Evolutionary conservation across 2,888 invertebrate genomes (phyloP).

Genomic region (Drosophila borborema): DNA sequence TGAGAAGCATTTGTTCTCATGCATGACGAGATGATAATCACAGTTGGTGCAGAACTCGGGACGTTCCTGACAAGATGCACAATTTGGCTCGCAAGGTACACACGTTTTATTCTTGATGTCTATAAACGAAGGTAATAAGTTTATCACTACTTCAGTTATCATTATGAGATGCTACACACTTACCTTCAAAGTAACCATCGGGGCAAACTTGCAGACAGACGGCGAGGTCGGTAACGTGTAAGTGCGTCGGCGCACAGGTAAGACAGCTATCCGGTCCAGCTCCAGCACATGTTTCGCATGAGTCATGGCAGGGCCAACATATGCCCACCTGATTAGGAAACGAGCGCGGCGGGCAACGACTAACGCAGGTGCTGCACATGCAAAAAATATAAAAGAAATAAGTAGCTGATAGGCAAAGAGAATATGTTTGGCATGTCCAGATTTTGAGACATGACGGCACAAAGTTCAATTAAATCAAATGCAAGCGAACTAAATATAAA

Average conservation of each 20-base stretch:
- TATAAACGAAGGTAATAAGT: slow-evolving; percentile 55
- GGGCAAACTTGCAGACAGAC: slow-evolving; percentile 95
- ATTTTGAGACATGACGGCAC: neutral
- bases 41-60: slow-evolving; percentile 94
- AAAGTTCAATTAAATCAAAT: no score
- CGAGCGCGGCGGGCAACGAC: slow-evolving; percentile 93
- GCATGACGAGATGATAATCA: slow-evolving; percentile 94
- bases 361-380: slow-evolving; percentile 90
- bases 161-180: slow-evolving; percentile 54
- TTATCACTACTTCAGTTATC: neutral
- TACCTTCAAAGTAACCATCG: slow-evolving; percentile 94
- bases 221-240: slow-evolving; percentile 93
- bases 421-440: neutral
- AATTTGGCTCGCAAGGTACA: slow-evolving; percentile 93
- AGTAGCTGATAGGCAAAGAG: neutral
- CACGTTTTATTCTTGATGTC: slow-evolving; percentile 91
- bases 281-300: slow-evolving; percentile 95
- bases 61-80: slow-evolving; percentile 93
- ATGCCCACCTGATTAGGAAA: slow-evolving; percentile 92
- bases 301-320: slow-evolving; percentile 95
- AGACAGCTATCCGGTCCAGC: slow-evolving; percentile 94
- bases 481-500: no score
- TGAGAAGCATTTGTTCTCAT: slow-evolving; percentile 92
- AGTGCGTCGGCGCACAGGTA: slow-evolving; percentile 93
- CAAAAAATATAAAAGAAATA: neutral